These are phyloP conservation scores for Sciurus vulgaris DNA, from an alignment of 2,797 vertebrate species.

Conservation along the genomic window DNA sequence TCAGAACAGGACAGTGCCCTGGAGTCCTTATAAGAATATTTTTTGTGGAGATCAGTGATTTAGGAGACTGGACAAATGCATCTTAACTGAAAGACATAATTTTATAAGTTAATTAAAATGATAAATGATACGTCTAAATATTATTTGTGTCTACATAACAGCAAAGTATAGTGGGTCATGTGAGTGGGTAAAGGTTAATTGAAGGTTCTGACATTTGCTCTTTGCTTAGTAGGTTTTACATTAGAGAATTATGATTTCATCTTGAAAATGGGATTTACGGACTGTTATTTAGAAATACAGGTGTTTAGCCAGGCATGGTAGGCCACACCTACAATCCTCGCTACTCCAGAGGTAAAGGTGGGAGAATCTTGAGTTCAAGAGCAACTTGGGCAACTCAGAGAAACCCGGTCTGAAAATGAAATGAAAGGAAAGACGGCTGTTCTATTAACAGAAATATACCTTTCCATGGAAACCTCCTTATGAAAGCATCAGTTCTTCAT, in stretches of 20 bases:
- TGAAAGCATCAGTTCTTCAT: constrained; percentile 25
- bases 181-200: constrained; percentile 68
- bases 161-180: constrained; percentile 22
- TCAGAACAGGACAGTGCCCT: not conserved
- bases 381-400: not conserved
- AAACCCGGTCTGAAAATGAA: not conserved
- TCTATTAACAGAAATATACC: constrained; percentile 1
- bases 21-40: constrained; percentile 21
- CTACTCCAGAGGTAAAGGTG: not conserved
- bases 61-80: constrained; percentile 47
- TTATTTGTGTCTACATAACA: constrained; percentile 60
- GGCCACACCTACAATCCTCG: not conserved
- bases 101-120: constrained; percentile 77
- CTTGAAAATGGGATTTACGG: constrained; percentile 62
- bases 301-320: not conserved
- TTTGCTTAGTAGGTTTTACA: constrained; percentile 70
- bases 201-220: constrained; percentile 68
- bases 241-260: constrained; percentile 65
- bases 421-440: constrained; percentile 41
- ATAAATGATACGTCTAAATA: constrained; percentile 70
- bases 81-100: constrained; percentile 59
- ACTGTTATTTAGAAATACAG: constrained; percentile 34
- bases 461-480: constrained; percentile 35
- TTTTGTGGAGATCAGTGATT: constrained; percentile 1
- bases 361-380: not conserved